Percentiles rank a stretch among this genome's conserved stretches.
These are phyloP conservation scores for Chelonus formosanus DNA, from an alignment of 2,888 invertebrate species.

Conservation along the genomic window DNA sequence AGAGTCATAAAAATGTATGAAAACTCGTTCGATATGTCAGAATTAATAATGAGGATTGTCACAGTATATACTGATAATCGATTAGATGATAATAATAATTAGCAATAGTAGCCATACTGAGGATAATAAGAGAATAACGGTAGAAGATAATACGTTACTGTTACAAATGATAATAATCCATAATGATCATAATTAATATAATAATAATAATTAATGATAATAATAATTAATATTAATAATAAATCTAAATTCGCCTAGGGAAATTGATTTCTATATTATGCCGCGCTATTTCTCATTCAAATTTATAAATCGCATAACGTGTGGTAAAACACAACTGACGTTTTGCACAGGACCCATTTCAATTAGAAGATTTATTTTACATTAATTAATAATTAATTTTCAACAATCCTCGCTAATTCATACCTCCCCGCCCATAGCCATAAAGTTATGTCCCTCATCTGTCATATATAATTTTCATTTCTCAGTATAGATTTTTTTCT, in stretches of 20 bases:
- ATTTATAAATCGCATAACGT: slow-evolving; percentile 55
- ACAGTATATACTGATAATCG: neutral
- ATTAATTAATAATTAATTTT: slow-evolving; percentile 34
- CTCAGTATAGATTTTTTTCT: slow-evolving; percentile 44
- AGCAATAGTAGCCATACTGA: slow-evolving; percentile 12
- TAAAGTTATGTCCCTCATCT: slow-evolving; percentile 32
- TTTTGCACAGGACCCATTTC: slow-evolving; percentile 60
- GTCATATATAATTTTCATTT: slow-evolving; percentile 8
- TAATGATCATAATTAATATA: slow-evolving; percentile 15
- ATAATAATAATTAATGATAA: slow-evolving; percentile 13
- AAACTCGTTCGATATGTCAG: slow-evolving; percentile 23
- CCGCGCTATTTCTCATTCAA: slow-evolving; percentile 45
- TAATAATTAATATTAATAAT: slow-evolving; percentile 17
- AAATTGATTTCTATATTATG: slow-evolving; percentile 13
- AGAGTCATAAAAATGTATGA: slow-evolving; percentile 7
- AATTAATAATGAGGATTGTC: slow-evolving; percentile 20
- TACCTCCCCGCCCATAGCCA: slow-evolving; percentile 29
- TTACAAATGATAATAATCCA: slow-evolving; percentile 14
- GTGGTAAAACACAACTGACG: slow-evolving; percentile 53
- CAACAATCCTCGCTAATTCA: slow-evolving; percentile 33
- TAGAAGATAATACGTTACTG: neutral
- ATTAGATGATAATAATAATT: slow-evolving; percentile 17
- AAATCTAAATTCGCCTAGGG: slow-evolving; percentile 7
- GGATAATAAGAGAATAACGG: neutral
- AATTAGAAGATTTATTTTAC: slow-evolving; percentile 47